Conservation (phyloP, 2,888 invertebrate genomes). For the Agelastica alni region DNA sequence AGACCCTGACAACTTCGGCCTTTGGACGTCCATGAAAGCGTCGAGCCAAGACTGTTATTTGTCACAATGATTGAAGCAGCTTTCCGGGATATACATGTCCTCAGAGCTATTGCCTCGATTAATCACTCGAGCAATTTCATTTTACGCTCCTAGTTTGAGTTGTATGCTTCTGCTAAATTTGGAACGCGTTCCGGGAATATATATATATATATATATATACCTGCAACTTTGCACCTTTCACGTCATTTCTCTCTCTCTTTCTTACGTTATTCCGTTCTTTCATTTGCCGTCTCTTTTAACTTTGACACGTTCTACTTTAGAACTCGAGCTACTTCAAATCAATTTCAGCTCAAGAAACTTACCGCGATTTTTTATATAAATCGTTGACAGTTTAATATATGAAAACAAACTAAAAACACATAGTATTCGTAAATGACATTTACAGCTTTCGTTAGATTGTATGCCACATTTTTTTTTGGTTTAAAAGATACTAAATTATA, state of each 20-base stretch:
- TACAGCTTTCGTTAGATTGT: no score
- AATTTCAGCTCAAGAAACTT: background rate
- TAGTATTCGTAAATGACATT: no score
- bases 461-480: no score
- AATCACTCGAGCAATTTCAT: constrained; percentile 54
- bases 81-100: constrained; percentile 55
- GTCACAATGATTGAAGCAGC: constrained; percentile 56
- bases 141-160: constrained; percentile 45
- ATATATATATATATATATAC: constrained; percentile 5
- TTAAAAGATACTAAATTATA: no score
- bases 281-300: no score
- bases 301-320: background rate
- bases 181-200: constrained; percentile 16
- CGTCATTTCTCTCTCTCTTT: background rate
- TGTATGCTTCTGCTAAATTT: constrained; percentile 27
- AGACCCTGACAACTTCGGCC: constrained; percentile 11
- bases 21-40: constrained; percentile 20
- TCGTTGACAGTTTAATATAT: no score
- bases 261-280: background rate
- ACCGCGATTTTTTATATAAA: no score
- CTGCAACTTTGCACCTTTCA: constrained; percentile 25
- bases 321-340: background rate
- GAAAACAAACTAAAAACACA: no score
- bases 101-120: constrained; percentile 55
- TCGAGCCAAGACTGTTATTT: constrained; percentile 47